phyloP scores from a whole-genome alignment of 2,113 vertebrate genomes.

The Datnioides undecimradiatus region DNA sequence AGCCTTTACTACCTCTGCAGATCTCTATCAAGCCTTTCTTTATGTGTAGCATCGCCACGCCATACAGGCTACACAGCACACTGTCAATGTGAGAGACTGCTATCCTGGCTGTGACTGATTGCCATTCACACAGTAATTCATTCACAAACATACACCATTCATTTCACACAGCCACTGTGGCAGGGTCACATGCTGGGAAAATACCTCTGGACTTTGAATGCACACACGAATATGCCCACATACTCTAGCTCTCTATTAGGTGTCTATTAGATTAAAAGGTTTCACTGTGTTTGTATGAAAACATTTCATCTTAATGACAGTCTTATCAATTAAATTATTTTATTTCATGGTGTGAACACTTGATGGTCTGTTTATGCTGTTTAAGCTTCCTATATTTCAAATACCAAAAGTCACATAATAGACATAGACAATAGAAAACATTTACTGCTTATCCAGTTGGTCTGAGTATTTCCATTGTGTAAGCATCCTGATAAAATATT shows the following conservation, averaged over 20 bases:
- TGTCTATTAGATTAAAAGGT: neutral
- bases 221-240: neutral
- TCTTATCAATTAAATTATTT: neutral
- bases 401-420: too few species aligned
- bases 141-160: slow-evolving; percentile 71
- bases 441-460: neutral
- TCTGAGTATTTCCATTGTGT: neutral
- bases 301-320: neutral
- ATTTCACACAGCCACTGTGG: slow-evolving; percentile 26
- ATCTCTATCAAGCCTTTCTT: slow-evolving; percentile 78
- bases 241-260: neutral
- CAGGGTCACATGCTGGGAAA: slow-evolving; percentile 54
- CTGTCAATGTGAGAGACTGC: slow-evolving; percentile 51
- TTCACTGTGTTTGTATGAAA: slow-evolving; percentile 7
- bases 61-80: slow-evolving; percentile 51
- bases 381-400: neutral
- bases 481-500: neutral
- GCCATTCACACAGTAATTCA: slow-evolving; percentile 69
- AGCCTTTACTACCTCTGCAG: slow-evolving; percentile 77
- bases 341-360: neutral
- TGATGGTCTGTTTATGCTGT: neutral
- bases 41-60: slow-evolving; percentile 56
- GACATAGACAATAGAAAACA: too few species aligned
- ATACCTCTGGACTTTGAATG: slow-evolving; percentile 10
- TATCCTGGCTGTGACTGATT: slow-evolving; percentile 44